These are phyloP conservation scores for Lasius fuliginosus DNA, from an alignment of 2,888 invertebrate genomes.

Conservation along the genomic window DNA sequence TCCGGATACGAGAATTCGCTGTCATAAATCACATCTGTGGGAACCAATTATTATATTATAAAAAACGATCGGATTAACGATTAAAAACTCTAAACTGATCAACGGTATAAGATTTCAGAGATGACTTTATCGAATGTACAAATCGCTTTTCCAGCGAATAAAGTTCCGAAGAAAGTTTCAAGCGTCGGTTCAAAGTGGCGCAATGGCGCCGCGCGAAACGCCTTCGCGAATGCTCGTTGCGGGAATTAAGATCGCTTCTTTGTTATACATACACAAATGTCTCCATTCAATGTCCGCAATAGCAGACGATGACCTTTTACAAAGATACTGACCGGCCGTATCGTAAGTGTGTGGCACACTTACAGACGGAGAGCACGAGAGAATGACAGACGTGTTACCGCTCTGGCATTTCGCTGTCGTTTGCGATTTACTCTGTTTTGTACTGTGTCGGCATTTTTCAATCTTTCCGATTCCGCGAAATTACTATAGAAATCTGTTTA, in stretches of 20 bases:
- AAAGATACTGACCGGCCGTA: conserved; percentile 67
- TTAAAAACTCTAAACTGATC: background rate
- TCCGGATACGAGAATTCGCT: background rate
- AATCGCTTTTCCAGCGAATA: background rate
- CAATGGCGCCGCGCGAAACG: conserved; percentile 45
- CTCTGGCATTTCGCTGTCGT: conserved; percentile 17
- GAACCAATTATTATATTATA: background rate
- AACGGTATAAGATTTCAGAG: background rate
- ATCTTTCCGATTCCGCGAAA: background rate
- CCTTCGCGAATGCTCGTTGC: conserved; percentile 50
- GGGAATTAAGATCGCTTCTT: conserved; percentile 58
- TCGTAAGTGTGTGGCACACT: conserved; percentile 63
- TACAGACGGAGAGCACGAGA: conserved; percentile 38
- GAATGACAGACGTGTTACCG: conserved; percentile 36
- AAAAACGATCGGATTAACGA: background rate
- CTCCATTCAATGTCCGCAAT: conserved; percentile 69
- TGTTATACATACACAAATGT: conserved; percentile 64
- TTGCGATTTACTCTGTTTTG: background rate
- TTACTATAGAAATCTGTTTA: background rate
- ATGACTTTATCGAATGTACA: background rate
- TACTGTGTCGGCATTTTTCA: background rate
- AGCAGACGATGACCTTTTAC: conserved; percentile 77
- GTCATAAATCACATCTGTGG: no score
- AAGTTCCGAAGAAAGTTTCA: background rate
- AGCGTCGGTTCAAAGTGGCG: background rate